Base-by-base conservation (phyloP, 2,797 vertebrate genomes). In the Choloepus didactylus region DNA sequence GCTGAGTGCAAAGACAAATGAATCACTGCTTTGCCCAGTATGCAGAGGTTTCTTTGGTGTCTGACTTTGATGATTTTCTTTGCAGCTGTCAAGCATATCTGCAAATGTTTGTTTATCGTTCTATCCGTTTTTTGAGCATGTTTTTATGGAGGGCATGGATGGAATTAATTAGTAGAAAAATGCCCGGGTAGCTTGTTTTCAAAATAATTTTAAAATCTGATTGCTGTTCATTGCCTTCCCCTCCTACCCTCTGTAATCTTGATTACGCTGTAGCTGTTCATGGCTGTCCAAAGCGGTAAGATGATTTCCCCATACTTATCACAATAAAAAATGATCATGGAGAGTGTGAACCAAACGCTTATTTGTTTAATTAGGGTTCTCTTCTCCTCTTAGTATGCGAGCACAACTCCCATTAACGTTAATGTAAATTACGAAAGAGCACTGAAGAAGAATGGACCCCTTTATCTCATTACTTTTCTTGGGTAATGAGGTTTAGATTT, bases 281-380 rank as follows among this genome's bases (percentile, higher is more conserved):
- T 27, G 87, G 54, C 96, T 97, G 80, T 95, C 93, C 96, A 94
- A 97, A 97, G 21, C 87, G 96, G 77, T 92, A 92, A 96, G 97
- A 97, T 97, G 96, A 96, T 97, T 97, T 97, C 96, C 97, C 98
- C 96, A 87, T 97, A 97, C 92, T 96, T 96, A 94, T 90, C 87
- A 92, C 95, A 96, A 59, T 96, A 88, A 97, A 97, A 97, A 97
- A 97, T 73, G 95, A 95, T 98, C 96, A 95, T 79, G n/a, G 67
- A 96, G 93, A 89, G 93, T 98, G 96, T 97, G 97, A 98, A 96
- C 97, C 96, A 95, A 97, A 98, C 97, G 94, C 98, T 98, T 98
- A 97, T 98, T 98, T 98, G 98, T 98, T 98, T 98, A 98, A 98
- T 98, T 98, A 98, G 96, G 96, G 96, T 98, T 98, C 97, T 98